These are phyloP conservation scores for Epinephelus awoara DNA, from an alignment of 2,797 vertebrate species.

Conservation along the genomic window DNA sequence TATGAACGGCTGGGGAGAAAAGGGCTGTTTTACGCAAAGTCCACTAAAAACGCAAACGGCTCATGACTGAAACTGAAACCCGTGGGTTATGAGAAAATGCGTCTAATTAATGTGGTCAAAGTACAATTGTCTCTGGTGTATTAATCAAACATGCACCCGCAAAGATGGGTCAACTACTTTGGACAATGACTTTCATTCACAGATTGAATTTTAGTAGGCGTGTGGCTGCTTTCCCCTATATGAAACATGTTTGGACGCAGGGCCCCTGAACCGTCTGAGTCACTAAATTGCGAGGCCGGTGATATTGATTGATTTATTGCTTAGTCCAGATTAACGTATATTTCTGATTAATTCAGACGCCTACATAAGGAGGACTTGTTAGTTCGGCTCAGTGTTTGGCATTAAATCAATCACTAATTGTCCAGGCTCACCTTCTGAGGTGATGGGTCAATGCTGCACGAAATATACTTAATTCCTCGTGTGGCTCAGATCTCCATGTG, in stretches of 20 bases:
- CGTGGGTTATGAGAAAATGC: conserved; percentile 11
- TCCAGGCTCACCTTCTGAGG: conserved; percentile 50
- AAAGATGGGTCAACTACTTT: conserved; percentile 52
- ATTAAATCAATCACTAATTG: conserved; percentile 62
- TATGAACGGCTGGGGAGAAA: conserved; percentile 11
- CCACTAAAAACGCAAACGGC: conserved; percentile 39
- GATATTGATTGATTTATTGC: conserved; percentile 43
- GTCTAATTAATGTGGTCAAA: conserved; percentile 30
- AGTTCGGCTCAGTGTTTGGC: conserved; percentile 36
- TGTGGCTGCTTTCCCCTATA: conserved; percentile 53
- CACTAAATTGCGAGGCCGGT: conserved; percentile 53
- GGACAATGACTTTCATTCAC: conserved; percentile 76
- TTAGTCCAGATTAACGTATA: conserved; percentile 9
- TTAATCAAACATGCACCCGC: conserved; percentile 29
- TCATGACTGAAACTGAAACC: conserved; percentile 40
- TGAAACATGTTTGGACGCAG: conserved; percentile 50
- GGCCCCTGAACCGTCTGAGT: conserved; percentile 54
- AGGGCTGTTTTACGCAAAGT: conserved; percentile 49
- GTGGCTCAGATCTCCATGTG: conserved; percentile 15
- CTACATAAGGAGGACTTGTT: conserved; percentile 14
- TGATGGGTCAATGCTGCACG: conserved; percentile 60
- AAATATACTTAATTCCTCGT: conserved; percentile 33
- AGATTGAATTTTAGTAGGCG: conserved; percentile 61
- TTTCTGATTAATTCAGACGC: conserved; percentile 50
- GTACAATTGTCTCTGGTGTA: conserved; percentile 41